Percentiles rank a stretch among this genome's conserved stretches.
Evolutionary conservation across 2,888 invertebrate species (phyloP).

Genomic region (Eristalis intricaria): DNA sequence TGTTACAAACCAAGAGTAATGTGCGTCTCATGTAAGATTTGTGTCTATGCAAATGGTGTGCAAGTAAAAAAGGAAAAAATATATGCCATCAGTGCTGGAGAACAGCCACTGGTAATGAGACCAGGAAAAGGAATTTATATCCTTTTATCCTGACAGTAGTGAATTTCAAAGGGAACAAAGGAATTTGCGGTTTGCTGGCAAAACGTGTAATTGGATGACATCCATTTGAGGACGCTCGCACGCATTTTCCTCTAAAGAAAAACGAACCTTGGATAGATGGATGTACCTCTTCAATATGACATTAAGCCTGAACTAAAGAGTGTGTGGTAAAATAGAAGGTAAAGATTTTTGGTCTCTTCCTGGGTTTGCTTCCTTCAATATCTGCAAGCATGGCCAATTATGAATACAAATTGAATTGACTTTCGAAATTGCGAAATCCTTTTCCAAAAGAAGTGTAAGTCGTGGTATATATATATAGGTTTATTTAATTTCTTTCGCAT

Average conservation of each 20-base stretch:
- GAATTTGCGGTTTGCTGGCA: conserved; percentile 56
- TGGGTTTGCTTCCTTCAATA: too few species aligned
- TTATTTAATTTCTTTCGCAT: too few species aligned
- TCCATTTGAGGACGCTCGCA: conserved; percentile 52
- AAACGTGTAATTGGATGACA: conserved; percentile 67
- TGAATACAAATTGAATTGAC: too few species aligned
- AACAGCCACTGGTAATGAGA: conserved; percentile 50
- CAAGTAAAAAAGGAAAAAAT: conserved; percentile 13
- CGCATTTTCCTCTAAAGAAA: conserved; percentile 33
- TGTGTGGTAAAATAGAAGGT: too few species aligned
- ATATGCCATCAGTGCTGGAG: background rate
- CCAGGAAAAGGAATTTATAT: conserved; percentile 62
- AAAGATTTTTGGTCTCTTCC: too few species aligned
- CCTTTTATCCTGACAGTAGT: conserved; percentile 54
- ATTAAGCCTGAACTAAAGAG: too few species aligned
- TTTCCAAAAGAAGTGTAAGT: too few species aligned
- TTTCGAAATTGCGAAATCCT: too few species aligned
- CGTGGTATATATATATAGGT: too few species aligned
- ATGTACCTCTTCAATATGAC: background rate
- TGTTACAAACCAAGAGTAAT: conserved; percentile 49
- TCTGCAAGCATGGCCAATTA: too few species aligned
- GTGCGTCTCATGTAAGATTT: conserved; percentile 63
- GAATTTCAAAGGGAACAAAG: conserved; percentile 42
- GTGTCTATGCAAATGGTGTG: conserved; percentile 63
- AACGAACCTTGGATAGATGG: background rate